Conservation (phyloP, 2,797 vertebrate species). For the Tachyglossus aculeatus region DNA sequence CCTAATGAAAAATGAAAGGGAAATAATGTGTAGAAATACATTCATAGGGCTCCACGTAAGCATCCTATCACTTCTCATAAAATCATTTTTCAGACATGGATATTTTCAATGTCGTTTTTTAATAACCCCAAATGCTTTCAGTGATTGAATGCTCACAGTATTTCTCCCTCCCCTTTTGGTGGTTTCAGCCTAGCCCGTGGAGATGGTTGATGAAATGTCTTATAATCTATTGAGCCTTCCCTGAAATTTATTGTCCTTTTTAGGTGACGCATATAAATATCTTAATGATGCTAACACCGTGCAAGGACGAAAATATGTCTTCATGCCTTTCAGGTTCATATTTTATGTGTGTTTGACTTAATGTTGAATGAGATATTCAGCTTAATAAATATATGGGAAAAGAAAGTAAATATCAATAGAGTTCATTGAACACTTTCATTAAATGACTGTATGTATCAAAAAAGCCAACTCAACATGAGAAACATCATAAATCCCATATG, state of each 20-base stretch:
- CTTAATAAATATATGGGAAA: slow-evolving; percentile 68
- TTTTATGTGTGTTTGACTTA: slow-evolving; percentile 74
- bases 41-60: slow-evolving; percentile 12
- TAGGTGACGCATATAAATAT: slow-evolving; percentile 73
- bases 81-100: slow-evolving; percentile 55
- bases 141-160: slow-evolving; percentile 71
- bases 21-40: not conserved
- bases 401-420: slow-evolving; percentile 73
- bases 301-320: slow-evolving; percentile 73
- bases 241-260: slow-evolving; percentile 75
- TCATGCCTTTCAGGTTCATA: slow-evolving; percentile 73
- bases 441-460: slow-evolving; percentile 63
- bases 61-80: slow-evolving; percentile 43
- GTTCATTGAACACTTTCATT: slow-evolving; percentile 66
- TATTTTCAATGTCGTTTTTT: slow-evolving; percentile 65
- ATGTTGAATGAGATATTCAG: slow-evolving; percentile 71
- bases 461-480: slow-evolving; percentile 62
- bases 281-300: slow-evolving; percentile 70
- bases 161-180: slow-evolving; percentile 62
- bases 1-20: slow-evolving; percentile 2
- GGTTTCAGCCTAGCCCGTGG: slow-evolving; percentile 62
- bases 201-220: slow-evolving; percentile 67
- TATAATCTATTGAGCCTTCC: slow-evolving; percentile 70
- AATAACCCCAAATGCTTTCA: slow-evolving; percentile 61
- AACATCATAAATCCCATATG: slow-evolving; percentile 61